Base-by-base conservation (phyloP, 2,797 vertebrate genomes). In the Adrianichthys oophorus region DNA sequence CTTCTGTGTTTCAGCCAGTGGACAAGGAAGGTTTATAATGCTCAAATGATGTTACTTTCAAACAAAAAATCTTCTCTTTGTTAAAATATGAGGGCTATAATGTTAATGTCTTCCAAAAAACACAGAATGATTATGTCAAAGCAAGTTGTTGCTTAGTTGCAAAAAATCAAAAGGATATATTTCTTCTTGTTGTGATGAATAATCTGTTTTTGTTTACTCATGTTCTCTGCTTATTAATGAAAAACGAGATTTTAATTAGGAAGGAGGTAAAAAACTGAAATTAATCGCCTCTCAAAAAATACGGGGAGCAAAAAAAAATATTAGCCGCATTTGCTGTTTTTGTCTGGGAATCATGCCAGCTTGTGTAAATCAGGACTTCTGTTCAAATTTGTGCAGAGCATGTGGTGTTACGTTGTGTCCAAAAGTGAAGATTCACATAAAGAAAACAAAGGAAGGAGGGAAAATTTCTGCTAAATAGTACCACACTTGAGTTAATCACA, bases 81-180 rank as follows among this genome's bases (percentile, higher is more conserved):
- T 76, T 62, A 45, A 74, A 78, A 71, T 74, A 74, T 56, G 51
- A 70, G 65, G 32, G 48, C 56, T 65, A 72, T 57, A 48, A 68
- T 76, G 62, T 63, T 65, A n/a, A 42, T 50, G 32, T 52, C 45
- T 48, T 72, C 65, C 73, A 71, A 70, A 75, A 80, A 69, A 66
- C 10, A 77, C 75, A 52, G 80, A 83, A 70, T 90, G 85, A 83
- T 70, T 72, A 76, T 80, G 68, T 49, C 19, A 64, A 58, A 64
- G 71, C 18, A 53, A 57, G 57, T 24, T 18, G 42, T 56, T 44
- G 62, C 32, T 59, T 55, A 57, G 50, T 62, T 60, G 43, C 60
- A 71, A 72, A 80, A 69, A 44, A 43, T 40, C 26, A 37, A 48
- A 56, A 56, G 6, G 7, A 49, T 65, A 58, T 58, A 64, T 79